Evolutionary conservation across 2,888 invertebrate species (phyloP).

Genomic region (Thyatira batis): DNA sequence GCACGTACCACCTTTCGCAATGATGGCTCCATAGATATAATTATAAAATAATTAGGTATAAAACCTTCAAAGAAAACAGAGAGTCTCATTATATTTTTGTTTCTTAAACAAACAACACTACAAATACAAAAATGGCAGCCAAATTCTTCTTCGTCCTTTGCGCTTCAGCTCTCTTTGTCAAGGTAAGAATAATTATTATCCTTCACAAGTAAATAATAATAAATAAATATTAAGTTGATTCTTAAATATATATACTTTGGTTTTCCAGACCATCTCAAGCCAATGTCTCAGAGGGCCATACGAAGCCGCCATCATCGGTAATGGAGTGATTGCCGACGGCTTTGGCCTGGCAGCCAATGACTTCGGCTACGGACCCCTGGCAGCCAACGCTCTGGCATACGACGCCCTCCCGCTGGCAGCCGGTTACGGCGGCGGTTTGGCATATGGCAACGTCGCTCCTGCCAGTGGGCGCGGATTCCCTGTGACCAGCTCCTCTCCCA

Average conservation of each 20-base stretch:
- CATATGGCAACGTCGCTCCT: conserved; percentile 13
- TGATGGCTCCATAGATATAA: background rate
- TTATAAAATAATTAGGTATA: background rate
- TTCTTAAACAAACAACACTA: background rate
- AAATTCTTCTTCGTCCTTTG: conserved; percentile 17
- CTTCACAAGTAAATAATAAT: no score
- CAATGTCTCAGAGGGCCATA: conserved; percentile 31
- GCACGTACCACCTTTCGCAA: background rate
- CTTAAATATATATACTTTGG: no score
- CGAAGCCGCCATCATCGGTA: background rate
- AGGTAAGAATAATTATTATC: background rate
- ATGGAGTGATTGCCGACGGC: conserved; percentile 11
- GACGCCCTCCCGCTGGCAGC: background rate
- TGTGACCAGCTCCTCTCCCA: conserved; percentile 32
- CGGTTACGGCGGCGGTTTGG: conserved; percentile 5
- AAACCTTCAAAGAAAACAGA: background rate
- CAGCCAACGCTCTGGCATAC: background rate
- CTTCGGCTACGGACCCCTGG: background rate
- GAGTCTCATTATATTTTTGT: background rate
- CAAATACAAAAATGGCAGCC: conserved; percentile 9
- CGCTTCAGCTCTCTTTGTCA: conserved; percentile 16
- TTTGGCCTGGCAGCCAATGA: background rate
- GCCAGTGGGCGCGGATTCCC: conserved; percentile 33
- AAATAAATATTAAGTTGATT: no score
- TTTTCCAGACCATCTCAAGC: conserved; percentile 9